These are phyloP conservation scores for Dermatemys mawii DNA, from an alignment of 2,113 vertebrate species.

Conservation along the genomic window DNA sequence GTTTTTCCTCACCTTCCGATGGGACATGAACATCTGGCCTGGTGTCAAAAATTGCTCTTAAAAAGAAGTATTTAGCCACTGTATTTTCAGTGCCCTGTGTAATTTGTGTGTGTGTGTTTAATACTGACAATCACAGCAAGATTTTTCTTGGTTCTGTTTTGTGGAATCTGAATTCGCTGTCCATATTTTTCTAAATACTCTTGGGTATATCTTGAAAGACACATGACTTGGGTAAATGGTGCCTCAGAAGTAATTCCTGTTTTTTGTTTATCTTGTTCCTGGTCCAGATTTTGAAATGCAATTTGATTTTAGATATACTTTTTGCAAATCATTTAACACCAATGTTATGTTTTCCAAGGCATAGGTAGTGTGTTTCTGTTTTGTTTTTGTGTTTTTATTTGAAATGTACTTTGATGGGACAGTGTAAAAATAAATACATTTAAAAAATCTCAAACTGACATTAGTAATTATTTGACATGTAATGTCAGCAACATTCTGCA, in stretches of 20 bases:
- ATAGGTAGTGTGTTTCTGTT: slow-evolving; percentile 40
- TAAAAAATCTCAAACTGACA: not conserved
- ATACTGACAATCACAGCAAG: not conserved
- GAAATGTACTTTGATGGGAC: slow-evolving; percentile 38
- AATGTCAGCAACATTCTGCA: not conserved
- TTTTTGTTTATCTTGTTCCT: slow-evolving; percentile 63
- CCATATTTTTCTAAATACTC: slow-evolving; percentile 6
- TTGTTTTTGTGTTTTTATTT: slow-evolving; percentile 47
- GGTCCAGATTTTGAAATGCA: slow-evolving; percentile 43
- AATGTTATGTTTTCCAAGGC: slow-evolving; percentile 4
- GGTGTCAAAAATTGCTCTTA: not conserved
- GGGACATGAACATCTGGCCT: not conserved
- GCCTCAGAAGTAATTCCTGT: slow-evolving; percentile 39
- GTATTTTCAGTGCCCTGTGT: not conserved
- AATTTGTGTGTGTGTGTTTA: not conserved
- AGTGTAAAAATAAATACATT: slow-evolving; percentile 24
- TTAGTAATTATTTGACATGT: not conserved
- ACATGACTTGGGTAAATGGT: slow-evolving; percentile 32
- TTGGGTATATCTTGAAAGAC: slow-evolving; percentile 44
- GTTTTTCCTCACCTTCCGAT: not conserved
- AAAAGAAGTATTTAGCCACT: not conserved
- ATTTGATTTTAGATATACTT: slow-evolving; percentile 43
- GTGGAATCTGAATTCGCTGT: not conserved
- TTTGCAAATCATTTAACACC: slow-evolving; percentile 31
- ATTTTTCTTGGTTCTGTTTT: slow-evolving; percentile 27